These are phyloP conservation scores for Teleopsis dalmanni DNA, from an alignment of 1,140 invertebrate species.

Conservation along the genomic window DNA sequence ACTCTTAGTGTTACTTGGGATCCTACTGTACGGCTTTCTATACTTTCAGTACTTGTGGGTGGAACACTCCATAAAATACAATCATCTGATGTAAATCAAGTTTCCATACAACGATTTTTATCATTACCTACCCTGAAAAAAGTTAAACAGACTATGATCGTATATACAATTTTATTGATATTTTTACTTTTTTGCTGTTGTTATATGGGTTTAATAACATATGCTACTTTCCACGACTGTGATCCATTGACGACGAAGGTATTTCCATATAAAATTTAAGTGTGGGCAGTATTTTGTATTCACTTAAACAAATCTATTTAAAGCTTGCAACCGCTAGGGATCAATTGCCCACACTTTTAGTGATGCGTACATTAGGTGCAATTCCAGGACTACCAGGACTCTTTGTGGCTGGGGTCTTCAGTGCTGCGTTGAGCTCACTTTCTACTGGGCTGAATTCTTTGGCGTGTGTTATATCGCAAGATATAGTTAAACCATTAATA, in stretches of 20 bases:
- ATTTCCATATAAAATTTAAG: neutral
- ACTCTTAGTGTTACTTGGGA: constrained; percentile 58
- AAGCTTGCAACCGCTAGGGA: constrained; percentile 60
- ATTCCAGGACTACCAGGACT: constrained; percentile 69
- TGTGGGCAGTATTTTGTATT: neutral
- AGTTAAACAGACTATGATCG: constrained; percentile 43
- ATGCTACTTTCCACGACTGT: constrained; percentile 67
- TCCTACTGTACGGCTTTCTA: constrained; percentile 65
- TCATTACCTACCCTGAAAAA: constrained; percentile 30
- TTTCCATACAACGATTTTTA: constrained; percentile 75
- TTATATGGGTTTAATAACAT: constrained; percentile 71
- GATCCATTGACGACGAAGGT: constrained; percentile 61
- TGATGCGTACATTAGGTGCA: constrained; percentile 70
- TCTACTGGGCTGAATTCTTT: constrained; percentile 89
- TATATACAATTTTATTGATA: constrained; percentile 58
- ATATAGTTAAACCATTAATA: constrained; percentile 61
- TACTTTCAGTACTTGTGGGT: constrained; percentile 69
- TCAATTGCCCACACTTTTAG: constrained; percentile 63
- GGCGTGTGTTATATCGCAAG: constrained; percentile 83
- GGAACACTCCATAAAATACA: constrained; percentile 80
- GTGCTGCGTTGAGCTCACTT: constrained; percentile 79
- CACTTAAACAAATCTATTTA: constrained; percentile 4
- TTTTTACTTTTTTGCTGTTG: constrained; percentile 57
- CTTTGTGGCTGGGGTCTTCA: constrained; percentile 78
- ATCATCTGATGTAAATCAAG: constrained; percentile 77